phyloP scores from a whole-genome alignment of 2,797 vertebrate genomes.

The Arctocebus calabarensis region DNA sequence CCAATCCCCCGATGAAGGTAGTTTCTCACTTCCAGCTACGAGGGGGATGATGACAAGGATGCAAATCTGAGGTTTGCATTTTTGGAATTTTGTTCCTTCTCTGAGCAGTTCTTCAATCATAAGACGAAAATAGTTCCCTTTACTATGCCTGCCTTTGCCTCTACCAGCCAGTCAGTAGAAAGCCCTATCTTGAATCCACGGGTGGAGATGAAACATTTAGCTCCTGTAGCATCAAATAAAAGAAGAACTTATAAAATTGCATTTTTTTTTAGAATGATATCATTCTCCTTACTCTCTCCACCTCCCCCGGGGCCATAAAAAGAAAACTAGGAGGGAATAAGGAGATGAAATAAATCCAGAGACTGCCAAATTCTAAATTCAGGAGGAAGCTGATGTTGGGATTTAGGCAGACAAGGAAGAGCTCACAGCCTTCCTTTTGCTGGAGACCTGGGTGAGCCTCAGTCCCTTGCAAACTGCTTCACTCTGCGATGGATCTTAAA shows the following conservation, averaged over 20 bases:
- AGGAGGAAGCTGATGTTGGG: constrained; percentile 44
- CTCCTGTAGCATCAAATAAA: constrained; percentile 57
- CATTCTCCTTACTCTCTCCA: constrained; percentile 34
- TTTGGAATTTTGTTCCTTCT: constrained; percentile 67
- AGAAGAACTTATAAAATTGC: constrained; percentile 52
- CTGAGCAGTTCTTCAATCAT: constrained; percentile 32
- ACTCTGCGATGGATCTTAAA: background rate
- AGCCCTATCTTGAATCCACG: constrained; percentile 3
- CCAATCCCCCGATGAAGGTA: constrained; percentile 70
- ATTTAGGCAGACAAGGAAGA: background rate
- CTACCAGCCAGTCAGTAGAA: constrained; percentile 57
- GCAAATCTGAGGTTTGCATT: constrained; percentile 77
- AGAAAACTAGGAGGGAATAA: constrained; percentile 41
- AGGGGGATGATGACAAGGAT: constrained; percentile 64
- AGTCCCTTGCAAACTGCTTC: background rate
- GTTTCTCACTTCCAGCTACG: constrained; percentile 80
- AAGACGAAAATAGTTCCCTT: constrained; percentile 73
- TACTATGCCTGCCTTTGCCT: constrained; percentile 32
- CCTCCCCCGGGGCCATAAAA: constrained; percentile 69
- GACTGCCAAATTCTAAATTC: constrained; percentile 60
- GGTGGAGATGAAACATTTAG: constrained; percentile 33
- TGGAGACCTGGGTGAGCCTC: background rate
- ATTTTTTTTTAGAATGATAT: constrained; percentile 77
- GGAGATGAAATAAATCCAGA: constrained; percentile 65
- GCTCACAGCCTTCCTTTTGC: background rate